Base-by-base conservation (phyloP, 2,888 invertebrate genomes). In the Drepana falcataria region DNA sequence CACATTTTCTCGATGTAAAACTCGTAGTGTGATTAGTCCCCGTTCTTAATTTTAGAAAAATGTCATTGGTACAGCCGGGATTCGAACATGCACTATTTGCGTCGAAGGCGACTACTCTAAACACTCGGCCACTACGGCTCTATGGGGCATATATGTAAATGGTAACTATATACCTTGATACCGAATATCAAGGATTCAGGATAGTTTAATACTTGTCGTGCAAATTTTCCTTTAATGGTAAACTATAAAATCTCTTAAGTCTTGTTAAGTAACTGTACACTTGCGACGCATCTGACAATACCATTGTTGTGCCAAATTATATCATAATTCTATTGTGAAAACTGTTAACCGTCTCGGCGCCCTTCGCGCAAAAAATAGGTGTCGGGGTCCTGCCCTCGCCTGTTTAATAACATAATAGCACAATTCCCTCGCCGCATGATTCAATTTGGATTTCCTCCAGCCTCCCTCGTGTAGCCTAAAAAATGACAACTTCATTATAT, bases 341-440 rank as follows among this genome's bases (percentile, higher is more conserved):
- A 90, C 86, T 89, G 91, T 87, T 91, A 91, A 91, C 89, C 87
- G 89, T 86, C 89, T 87, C 81, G 79, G 77, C 79, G 80, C 73
- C 89, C 91, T 88, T 84, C 79, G 74, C 75, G 71, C 74, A 88
- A 89, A 87, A 90, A 89, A 86, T 82, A 80, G 78, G 79, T 79
- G 68, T 77, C 90, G 80, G 89, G 90, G 88, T 85, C 92, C 89
- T 92, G 93, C 93, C 92, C 92, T 89, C 83, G 85, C 77, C 88
- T 91, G 88, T 91, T 93, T 92, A 92, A 93, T 93, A 92, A 93
- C 92, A 93, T 93, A 93, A 93, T 93, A 92, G 93, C 92, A 92
- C 93, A 93, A 93, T 93, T 93, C 91, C 91, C 93, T 90, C 91
- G 93, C 91, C 91, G 89, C 92, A 92, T 92, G 91, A 93, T 93